A percentile compares a stretch with the other conserved stretches of the same genome.
phyloP scores from a whole-genome alignment of 2,113 vertebrate species.

The Oceanodroma tethys region DNA sequence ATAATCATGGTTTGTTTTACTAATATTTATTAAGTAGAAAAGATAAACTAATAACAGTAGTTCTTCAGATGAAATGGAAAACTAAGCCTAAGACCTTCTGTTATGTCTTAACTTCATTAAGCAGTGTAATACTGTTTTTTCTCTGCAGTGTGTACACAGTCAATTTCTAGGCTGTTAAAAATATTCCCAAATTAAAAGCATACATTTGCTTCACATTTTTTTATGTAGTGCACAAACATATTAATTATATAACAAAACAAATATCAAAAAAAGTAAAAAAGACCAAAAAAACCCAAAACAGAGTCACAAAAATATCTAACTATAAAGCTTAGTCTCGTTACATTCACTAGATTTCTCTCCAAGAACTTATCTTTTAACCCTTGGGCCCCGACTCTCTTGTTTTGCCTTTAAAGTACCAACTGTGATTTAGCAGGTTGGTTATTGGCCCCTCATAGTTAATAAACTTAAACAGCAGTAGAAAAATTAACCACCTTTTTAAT shows the following conservation, averaged over 20 bases:
- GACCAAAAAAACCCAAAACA: neutral
- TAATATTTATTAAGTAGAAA: neutral
- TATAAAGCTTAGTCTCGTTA: neutral
- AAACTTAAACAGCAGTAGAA: neutral
- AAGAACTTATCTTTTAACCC: neutral
- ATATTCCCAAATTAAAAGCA: neutral
- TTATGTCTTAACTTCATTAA: neutral
- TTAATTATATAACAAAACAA: neutral
- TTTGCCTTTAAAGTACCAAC: neutral
- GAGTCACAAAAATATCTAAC: neutral
- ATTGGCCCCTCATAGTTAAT: neutral
- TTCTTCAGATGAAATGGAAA: neutral
- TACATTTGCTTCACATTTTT: neutral
- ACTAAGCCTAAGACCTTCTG: neutral
- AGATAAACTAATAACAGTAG: neutral
- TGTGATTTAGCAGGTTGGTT: neutral
- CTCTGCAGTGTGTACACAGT: neutral
- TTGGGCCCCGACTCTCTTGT: neutral
- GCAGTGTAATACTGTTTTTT: neutral
- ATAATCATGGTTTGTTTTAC: neutral
- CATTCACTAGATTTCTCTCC: neutral
- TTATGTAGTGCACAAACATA: neutral
- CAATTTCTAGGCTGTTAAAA: neutral
- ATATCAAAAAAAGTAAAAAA: neutral
- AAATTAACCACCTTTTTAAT: neutral